These are phyloP conservation scores for Setophaga kirtlandii DNA, from an alignment of 2,113 vertebrate genomes.

Conservation along the genomic window DNA sequence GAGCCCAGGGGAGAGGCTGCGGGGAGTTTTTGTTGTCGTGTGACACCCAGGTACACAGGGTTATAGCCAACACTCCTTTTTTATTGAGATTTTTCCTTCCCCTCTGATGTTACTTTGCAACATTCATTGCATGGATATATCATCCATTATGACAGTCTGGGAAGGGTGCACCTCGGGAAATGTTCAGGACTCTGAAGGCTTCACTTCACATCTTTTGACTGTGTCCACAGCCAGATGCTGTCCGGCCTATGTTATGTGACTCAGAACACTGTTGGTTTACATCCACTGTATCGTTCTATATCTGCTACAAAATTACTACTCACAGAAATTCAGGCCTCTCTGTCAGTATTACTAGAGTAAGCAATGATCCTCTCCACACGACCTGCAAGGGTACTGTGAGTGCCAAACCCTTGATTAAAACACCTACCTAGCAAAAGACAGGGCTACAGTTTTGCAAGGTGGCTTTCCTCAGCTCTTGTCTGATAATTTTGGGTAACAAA, in stretches of 20 bases:
- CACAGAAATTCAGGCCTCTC: neutral
- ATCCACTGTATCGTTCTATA: neutral
- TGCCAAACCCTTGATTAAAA: neutral
- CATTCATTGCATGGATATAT: neutral
- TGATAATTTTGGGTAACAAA: neutral
- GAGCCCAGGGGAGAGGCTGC: no score
- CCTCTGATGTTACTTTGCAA: neutral
- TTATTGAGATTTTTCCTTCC: neutral
- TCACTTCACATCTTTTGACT: neutral
- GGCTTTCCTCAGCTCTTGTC: neutral
- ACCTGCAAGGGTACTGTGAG: neutral
- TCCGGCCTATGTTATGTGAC: neutral
- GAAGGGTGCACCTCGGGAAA: neutral
- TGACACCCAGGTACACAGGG: neutral
- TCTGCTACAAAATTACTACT: neutral
- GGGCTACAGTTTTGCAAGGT: neutral
- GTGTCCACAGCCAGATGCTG: neutral
- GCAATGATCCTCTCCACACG: neutral
- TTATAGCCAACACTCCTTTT: neutral
- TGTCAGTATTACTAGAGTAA: neutral
- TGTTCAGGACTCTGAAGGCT: neutral
- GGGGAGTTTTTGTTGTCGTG: neutral
- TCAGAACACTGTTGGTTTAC: conserved; percentile 1
- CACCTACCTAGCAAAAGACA: neutral
- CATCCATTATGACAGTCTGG: neutral